Percentiles rank a stretch among this genome's conserved stretches.
These are phyloP conservation scores for Dolichomitus sp. DNA, from an alignment of 2,888 invertebrate species.

Conservation along the genomic window DNA sequence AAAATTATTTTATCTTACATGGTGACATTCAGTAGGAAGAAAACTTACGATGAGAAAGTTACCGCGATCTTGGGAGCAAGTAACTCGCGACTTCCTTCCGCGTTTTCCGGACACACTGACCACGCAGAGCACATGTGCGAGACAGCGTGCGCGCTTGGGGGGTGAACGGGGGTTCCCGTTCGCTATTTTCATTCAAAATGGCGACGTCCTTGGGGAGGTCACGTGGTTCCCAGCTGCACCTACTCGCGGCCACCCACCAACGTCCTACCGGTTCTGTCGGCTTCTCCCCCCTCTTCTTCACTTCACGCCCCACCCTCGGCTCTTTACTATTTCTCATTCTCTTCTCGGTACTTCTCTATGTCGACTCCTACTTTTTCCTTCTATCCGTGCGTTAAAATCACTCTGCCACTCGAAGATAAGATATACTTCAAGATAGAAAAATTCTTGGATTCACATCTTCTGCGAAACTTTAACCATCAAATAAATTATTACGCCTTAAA, in stretches of 20 bases:
- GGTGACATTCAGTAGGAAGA: neutral
- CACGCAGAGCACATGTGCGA: conserved; percentile 35
- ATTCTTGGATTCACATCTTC: conserved; percentile 3
- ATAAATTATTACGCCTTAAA: too few relatives aligned
- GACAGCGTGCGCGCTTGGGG: conserved; percentile 33
- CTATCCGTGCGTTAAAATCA: conserved; percentile 34
- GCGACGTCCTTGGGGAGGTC: conserved; percentile 83
- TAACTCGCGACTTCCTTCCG: conserved; percentile 51
- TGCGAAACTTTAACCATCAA: neutral
- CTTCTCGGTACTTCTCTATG: conserved; percentile 28
- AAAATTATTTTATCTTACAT: neutral
- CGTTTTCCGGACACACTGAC: conserved; percentile 47
- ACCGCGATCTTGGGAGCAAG: neutral
- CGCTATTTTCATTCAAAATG: conserved; percentile 77
- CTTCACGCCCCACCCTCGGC: conserved; percentile 30
- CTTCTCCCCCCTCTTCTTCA: conserved; percentile 56
- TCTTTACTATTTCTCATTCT: conserved; percentile 44
- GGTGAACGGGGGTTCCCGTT: conserved; percentile 67
- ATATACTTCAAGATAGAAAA: conserved; percentile 46
- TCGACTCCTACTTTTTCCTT: conserved; percentile 24
- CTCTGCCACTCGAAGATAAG: conserved; percentile 24
- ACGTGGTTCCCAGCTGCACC: conserved; percentile 80
- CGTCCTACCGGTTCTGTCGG: conserved; percentile 69
- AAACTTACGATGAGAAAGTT: conserved; percentile 5
- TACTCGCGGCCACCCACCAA: conserved; percentile 77